These are phyloP conservation scores for Drosophila pectinifera DNA, from an alignment of 1,140 invertebrate species.

Conservation along the genomic window DNA sequence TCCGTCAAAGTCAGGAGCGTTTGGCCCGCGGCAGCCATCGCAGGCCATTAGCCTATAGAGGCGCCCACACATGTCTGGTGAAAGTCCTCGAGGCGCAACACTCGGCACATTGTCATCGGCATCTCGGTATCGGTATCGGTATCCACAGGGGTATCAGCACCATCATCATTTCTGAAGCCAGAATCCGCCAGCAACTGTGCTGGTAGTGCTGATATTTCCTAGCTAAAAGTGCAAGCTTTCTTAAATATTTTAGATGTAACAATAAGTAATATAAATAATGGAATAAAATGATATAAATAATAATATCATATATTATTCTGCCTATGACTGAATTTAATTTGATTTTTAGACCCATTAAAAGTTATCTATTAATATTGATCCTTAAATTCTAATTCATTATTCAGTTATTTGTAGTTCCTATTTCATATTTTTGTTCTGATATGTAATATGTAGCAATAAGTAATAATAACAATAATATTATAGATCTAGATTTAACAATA, in stretches of 20 bases:
- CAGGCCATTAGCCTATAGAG: conserved; percentile 60
- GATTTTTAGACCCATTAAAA: too few species aligned
- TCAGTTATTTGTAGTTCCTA: too few species aligned
- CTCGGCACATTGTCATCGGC: conserved; percentile 54
- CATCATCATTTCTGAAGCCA: conserved; percentile 45
- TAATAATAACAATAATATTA: too few species aligned
- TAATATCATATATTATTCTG: not conserved
- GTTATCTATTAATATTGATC: too few species aligned
- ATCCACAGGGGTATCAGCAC: conserved; percentile 50
- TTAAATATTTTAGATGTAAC: too few species aligned
- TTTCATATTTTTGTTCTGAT: too few species aligned
- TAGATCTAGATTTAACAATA: too few species aligned
- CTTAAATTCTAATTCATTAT: too few species aligned
- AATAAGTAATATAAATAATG: too few species aligned
- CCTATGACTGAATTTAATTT: too few species aligned
- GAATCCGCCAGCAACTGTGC: not conserved
- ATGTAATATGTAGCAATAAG: too few species aligned
- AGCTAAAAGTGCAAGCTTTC: too few species aligned
- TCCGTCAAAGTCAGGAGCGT: conserved; percentile 64
- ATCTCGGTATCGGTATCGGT: conserved; percentile 37
- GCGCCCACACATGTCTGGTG: conserved; percentile 54
- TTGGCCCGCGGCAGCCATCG: conserved; percentile 40
- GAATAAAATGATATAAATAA: not conserved
- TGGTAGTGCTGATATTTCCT: not conserved
- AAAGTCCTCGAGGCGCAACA: conserved; percentile 57